These are phyloP conservation scores for Hirtodrosophila histrioides DNA, from an alignment of 2,888 invertebrate species.

Conservation along the genomic window DNA sequence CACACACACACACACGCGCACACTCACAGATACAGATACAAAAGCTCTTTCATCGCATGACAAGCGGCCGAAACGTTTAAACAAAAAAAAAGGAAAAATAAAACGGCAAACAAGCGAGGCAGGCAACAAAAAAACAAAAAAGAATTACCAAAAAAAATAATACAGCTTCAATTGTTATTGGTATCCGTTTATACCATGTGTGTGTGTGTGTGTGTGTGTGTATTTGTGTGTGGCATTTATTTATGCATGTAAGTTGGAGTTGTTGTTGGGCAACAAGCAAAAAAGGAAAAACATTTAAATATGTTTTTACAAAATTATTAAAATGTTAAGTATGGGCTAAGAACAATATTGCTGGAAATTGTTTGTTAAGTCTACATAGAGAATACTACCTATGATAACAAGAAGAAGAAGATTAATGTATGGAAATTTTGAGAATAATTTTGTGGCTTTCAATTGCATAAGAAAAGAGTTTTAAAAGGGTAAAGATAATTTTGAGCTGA, in stretches of 20 bases:
- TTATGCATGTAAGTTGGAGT: constrained; percentile 23
- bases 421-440: no score
- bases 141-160: constrained; percentile 31
- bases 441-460: no score
- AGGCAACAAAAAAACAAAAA: constrained; percentile 36
- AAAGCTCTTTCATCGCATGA: constrained; percentile 73
- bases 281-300: background rate
- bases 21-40: constrained; percentile 17
- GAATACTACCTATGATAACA: no score
- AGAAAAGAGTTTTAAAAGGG: no score
- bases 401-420: no score
- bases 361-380: background rate
- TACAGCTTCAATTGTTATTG: constrained; percentile 35
- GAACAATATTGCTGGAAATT: background rate
- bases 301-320: background rate
- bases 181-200: constrained; percentile 14
- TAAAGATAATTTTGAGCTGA: no score
- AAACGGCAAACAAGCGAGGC: constrained; percentile 26
- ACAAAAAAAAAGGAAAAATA: constrained; percentile 42
- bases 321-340: constrained; percentile 2
- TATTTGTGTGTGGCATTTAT: constrained; percentile 24
- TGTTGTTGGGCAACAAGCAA: background rate
- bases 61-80: constrained; percentile 73
- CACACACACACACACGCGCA: constrained; percentile 24
- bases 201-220: constrained; percentile 10